These are phyloP conservation scores for Cylindroiulus punctatus DNA, from an alignment of 2,888 invertebrate species.

Conservation along the genomic window DNA sequence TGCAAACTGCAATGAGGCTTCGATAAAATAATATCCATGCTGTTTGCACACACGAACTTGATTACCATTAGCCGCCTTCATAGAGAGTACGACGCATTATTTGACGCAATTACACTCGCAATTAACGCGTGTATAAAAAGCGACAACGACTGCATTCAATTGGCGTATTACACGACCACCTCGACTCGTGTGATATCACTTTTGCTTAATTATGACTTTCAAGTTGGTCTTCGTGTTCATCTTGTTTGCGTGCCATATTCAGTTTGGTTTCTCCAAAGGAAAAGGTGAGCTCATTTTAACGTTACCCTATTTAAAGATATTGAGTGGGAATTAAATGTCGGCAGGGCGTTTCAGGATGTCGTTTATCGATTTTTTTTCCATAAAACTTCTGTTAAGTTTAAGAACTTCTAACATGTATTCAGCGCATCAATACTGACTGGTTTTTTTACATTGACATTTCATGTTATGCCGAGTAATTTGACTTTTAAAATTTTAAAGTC, in stretches of 20 bases:
- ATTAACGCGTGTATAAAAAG: background rate
- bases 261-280: background rate
- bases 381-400: too few relatives aligned
- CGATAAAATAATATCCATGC: background rate
- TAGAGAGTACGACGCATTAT: background rate
- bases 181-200: background rate
- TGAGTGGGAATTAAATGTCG: too few relatives aligned
- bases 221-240: background rate
- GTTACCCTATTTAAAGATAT: too few relatives aligned
- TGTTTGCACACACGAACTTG: background rate
- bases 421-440: too few relatives aligned
- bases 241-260: background rate
- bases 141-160: background rate
- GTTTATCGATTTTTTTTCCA: too few relatives aligned
- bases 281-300: background rate
- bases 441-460: too few relatives aligned
- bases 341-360: too few relatives aligned
- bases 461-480: too few relatives aligned
- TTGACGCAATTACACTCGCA: background rate
- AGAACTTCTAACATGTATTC: too few relatives aligned
- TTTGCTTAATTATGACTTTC: background rate
- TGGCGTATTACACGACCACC: background rate
- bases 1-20: slow-evolving; percentile 1
- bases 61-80: background rate
- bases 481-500: too few relatives aligned